Conservation (phyloP, 2,888 invertebrate species). For the Stomorhina lunata region DNA sequence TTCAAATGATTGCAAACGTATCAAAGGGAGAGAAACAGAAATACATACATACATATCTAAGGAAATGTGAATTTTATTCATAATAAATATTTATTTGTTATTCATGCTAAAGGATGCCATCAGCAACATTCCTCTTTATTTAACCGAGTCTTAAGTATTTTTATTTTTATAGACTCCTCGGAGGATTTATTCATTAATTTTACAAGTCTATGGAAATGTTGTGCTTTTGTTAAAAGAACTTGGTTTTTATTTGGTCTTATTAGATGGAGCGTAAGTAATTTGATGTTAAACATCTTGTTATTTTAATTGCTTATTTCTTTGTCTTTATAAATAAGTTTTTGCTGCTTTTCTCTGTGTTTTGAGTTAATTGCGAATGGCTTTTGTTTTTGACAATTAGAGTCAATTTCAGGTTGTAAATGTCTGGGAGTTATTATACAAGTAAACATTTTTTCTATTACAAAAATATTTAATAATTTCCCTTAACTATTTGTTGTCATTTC, state of each 20-base stretch:
- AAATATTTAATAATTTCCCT: too few species aligned
- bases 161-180: slow-evolving; percentile 29
- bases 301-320: slow-evolving; percentile 22
- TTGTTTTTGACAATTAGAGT: slow-evolving; percentile 16
- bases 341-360: too few species aligned
- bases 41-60: background rate
- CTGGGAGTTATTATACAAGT: background rate
- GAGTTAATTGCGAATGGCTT: background rate
- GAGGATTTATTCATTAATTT: slow-evolving; percentile 50
- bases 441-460: too few species aligned
- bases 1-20: slow-evolving; percentile 39
- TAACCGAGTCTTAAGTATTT: slow-evolving; percentile 21
- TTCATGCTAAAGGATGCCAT: background rate
- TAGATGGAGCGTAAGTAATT: background rate
- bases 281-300: background rate
- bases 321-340: background rate
- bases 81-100: slow-evolving; percentile 32
- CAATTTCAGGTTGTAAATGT: background rate
- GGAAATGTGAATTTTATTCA: slow-evolving; percentile 24
- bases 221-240: background rate
- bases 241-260: background rate
- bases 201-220: background rate
- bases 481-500: too few species aligned
- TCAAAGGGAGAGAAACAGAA: background rate
- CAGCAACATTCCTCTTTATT: background rate